These are phyloP conservation scores for Ectobius pallidus DNA, from an alignment of 2,888 invertebrate species.

Conservation along the genomic window DNA sequence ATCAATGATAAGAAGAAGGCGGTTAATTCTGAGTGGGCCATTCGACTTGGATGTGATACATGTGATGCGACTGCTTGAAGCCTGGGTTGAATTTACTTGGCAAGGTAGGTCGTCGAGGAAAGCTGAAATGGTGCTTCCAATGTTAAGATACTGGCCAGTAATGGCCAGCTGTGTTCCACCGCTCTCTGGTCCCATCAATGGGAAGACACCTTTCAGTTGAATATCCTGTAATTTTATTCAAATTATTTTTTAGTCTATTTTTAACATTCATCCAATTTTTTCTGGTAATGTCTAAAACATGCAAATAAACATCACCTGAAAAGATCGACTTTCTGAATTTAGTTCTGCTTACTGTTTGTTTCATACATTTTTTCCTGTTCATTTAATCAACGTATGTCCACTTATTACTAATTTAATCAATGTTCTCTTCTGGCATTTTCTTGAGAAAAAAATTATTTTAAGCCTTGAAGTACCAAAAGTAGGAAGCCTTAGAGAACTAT, in stretches of 20 bases:
- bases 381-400: too few relatives aligned
- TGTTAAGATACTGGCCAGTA: constrained; percentile 90
- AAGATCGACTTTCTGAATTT: too few relatives aligned
- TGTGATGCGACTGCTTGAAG: constrained; percentile 83
- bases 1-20: constrained; percentile 82
- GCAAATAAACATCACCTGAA: too few relatives aligned
- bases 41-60: constrained; percentile 81
- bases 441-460: too few relatives aligned
- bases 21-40: constrained; percentile 58
- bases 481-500: too few relatives aligned
- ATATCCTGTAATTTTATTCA: constrained; percentile 75
- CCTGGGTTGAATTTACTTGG: constrained; percentile 84
- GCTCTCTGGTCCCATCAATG: constrained; percentile 87
- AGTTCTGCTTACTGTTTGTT: too few relatives aligned
- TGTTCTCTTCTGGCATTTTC: too few relatives aligned
- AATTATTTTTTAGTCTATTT: neutral
- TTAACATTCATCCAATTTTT: neutral
- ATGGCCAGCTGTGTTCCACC: constrained; percentile 96
- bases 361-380: too few relatives aligned
- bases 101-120: constrained; percentile 85
- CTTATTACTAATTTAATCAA: too few relatives aligned
- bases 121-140: constrained; percentile 86
- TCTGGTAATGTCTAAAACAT: constrained; percentile 16
- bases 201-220: constrained; percentile 78
- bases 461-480: too few relatives aligned